Conservation (phyloP, 2,888 invertebrate species). For the Alcis repandata region DNA sequence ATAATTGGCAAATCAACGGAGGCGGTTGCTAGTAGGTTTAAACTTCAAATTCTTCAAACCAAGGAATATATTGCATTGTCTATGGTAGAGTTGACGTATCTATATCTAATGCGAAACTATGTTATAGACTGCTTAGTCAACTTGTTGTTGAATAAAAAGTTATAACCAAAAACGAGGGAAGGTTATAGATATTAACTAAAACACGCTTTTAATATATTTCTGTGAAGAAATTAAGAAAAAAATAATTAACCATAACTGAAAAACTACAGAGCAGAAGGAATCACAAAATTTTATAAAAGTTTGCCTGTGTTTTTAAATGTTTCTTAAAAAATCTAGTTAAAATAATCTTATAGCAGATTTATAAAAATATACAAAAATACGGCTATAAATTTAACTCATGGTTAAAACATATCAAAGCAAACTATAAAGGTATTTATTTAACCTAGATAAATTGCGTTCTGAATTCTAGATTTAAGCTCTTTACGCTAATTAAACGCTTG, state of each 20-base stretch:
- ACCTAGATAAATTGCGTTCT: constrained; percentile 4
- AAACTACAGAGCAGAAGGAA: too few species aligned
- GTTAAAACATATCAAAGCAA: constrained; percentile 11
- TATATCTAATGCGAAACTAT: too few species aligned
- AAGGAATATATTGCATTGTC: background rate
- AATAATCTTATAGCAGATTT: too few species aligned
- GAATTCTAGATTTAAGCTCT: constrained; percentile 11
- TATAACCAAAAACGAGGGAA: background rate
- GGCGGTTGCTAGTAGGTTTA: background rate
- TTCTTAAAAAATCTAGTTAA: too few species aligned
- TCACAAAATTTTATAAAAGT: too few species aligned
- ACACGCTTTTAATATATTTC: too few species aligned
- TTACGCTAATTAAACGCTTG: constrained; percentile 5
- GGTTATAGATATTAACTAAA: too few species aligned
- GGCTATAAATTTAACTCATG: background rate
- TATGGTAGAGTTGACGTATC: too few species aligned
- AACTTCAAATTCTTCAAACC: background rate
- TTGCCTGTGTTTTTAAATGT: too few species aligned
- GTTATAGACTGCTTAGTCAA: background rate
- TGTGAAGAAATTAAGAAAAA: too few species aligned
- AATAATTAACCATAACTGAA: too few species aligned
- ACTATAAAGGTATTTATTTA: constrained; percentile 18
- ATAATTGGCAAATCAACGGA: background rate
- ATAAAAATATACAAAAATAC: background rate
- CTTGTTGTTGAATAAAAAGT: background rate